A percentile compares a stretch with the other conserved stretches of the same genome.
These are phyloP conservation scores for Netelia inedita DNA, from an alignment of 2,888 invertebrate genomes.

Conservation along the genomic window DNA sequence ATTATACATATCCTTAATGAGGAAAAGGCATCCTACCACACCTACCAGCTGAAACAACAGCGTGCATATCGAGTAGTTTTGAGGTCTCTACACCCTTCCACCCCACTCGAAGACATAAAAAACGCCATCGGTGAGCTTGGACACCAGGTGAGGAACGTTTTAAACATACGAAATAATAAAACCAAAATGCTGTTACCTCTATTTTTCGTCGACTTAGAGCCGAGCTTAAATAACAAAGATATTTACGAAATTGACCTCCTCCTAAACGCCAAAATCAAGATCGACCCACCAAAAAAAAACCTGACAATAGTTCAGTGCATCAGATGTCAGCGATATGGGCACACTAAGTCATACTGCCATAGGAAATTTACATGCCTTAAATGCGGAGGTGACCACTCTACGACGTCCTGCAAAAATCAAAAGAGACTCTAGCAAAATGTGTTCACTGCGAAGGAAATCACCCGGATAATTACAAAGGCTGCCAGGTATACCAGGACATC, in stretches of 20 bases:
- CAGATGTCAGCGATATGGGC: constrained; percentile 85
- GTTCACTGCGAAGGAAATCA: constrained; percentile 19
- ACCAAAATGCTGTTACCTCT: constrained; percentile 69
- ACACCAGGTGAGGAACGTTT: constrained; percentile 65
- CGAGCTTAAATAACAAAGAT: constrained; percentile 70
- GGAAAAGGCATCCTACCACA: background rate
- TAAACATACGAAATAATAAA: constrained; percentile 51
- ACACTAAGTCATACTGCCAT: constrained; percentile 84
- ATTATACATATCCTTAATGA: too few relatives aligned
- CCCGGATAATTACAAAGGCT: constrained; percentile 24
- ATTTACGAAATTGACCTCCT: constrained; percentile 65
- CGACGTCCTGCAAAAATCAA: constrained; percentile 67
- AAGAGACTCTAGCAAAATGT: constrained; percentile 33
- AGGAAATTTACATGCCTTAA: constrained; percentile 84
- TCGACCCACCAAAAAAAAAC: constrained; percentile 82
- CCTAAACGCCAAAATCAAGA: constrained; percentile 73
- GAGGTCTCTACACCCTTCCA: constrained; percentile 55
- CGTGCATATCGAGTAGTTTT: constrained; percentile 61
- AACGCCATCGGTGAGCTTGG: constrained; percentile 49
- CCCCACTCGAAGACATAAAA: constrained; percentile 58
- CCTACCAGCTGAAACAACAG: constrained; percentile 64
- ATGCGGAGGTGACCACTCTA: constrained; percentile 83
- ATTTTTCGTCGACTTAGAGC: constrained; percentile 72
- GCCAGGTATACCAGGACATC: constrained; percentile 10
- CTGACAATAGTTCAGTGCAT: constrained; percentile 82